Evolutionary conservation across 2,113 vertebrate genomes (phyloP).

Genomic region (Octodon degus): DNA sequence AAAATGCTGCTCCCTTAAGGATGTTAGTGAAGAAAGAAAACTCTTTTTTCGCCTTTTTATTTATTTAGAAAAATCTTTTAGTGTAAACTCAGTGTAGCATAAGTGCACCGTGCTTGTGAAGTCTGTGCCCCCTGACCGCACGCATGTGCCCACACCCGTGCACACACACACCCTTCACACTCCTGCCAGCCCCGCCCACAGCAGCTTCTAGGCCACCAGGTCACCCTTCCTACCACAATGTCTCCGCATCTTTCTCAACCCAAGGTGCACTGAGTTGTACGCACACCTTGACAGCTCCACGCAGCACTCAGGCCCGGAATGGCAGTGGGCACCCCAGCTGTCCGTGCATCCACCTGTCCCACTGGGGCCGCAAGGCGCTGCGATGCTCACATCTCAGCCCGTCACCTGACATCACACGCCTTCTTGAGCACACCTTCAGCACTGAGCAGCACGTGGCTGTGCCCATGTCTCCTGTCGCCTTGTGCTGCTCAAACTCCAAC

Average conservation of each 20-base stretch:
- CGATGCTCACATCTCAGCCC: no score
- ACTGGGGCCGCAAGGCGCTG: not conserved
- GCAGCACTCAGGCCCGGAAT: not conserved
- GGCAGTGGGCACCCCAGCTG: not conserved
- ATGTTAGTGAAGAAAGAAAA: not conserved
- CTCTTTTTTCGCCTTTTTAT: not conserved
- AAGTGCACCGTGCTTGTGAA: not conserved
- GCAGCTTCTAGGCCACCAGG: not conserved
- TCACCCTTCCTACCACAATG: not conserved
- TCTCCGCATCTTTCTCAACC: not conserved
- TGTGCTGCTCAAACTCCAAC: not conserved
- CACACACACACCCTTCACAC: not conserved
- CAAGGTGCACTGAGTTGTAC: not conserved
- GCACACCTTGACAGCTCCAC: not conserved
- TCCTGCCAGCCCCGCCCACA: not conserved
- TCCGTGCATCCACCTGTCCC: not conserved
- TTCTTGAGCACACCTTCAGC: not conserved
- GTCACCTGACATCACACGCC: not conserved
- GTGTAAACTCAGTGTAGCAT: not conserved
- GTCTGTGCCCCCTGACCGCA: no score
- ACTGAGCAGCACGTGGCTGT: not conserved
- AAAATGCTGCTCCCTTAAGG: not conserved
- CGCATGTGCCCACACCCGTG: no score
- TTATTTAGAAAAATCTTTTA: not conserved
- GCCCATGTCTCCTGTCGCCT: no score